phyloP scores from a whole-genome alignment of 2,113 vertebrate species.

The Brienomyrus brachyistius region DNA sequence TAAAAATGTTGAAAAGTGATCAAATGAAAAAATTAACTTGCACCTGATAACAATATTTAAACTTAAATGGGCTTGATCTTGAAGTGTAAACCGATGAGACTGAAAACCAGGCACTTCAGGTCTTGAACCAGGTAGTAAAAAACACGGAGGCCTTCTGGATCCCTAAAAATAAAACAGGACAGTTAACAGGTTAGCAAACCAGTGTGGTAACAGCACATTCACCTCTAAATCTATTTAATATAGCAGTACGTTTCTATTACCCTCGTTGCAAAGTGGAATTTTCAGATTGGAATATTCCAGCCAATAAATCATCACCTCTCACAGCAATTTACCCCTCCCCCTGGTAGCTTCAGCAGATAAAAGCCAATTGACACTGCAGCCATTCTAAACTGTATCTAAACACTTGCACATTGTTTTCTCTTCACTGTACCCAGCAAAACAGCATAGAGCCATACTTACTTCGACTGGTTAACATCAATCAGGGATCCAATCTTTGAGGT shows the following conservation, averaged over 20 bases:
- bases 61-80: constrained; percentile 98
- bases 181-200: constrained; percentile 5
- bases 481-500: constrained; percentile 98
- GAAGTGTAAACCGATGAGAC: constrained; percentile 96
- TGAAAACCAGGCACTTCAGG: constrained; percentile 97
- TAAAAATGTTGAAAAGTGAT: background rate
- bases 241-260: background rate
- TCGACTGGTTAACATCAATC: constrained; percentile 98
- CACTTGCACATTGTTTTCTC: background rate
- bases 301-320: background rate
- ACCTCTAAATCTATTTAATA: background rate
- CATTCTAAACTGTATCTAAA: background rate
- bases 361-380: background rate
- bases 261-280: background rate
- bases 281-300: background rate
- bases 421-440: background rate
- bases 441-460: constrained; percentile 63
- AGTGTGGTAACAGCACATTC: background rate
- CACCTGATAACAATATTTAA: background rate
- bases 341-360: background rate
- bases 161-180: constrained; percentile 60
- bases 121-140: constrained; percentile 99
- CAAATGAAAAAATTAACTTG: background rate
- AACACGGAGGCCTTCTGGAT: constrained; percentile 92
- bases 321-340: background rate